Percentiles rank a stretch among this genome's conserved stretches.
Evolutionary conservation across 37 sponge, comb jelly and placozoan genomes (phyloP).

Genomic region (Bolinopsis microptera): DNA sequence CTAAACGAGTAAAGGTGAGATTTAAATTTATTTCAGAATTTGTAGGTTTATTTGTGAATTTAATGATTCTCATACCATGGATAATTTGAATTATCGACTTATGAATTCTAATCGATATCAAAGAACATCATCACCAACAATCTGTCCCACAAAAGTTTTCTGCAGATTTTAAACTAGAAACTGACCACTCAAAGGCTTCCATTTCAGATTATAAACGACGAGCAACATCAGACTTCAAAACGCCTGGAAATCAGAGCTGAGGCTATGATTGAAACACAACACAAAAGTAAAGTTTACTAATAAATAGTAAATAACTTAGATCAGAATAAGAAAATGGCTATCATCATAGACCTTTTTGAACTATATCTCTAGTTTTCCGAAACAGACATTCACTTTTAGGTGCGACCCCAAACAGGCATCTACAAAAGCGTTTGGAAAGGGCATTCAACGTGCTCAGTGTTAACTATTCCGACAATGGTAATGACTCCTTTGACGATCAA

Average conservation of each 20-base stretch:
- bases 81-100: too few relatives aligned
- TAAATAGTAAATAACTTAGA: not conserved
- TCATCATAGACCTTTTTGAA: too few relatives aligned
- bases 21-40: too few relatives aligned
- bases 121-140: too few relatives aligned
- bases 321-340: too few relatives aligned
- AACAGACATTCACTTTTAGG: too few relatives aligned
- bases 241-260: conserved; percentile 49
- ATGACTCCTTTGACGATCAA: conserved; percentile 6
- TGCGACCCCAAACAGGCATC: conserved; percentile 45
- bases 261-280: conserved; percentile 20
- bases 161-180: not conserved
- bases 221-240: conserved; percentile 39
- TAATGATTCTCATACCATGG: too few relatives aligned
- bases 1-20: conserved; percentile 39
- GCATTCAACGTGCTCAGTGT: conserved; percentile 66
- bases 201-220: conserved; percentile 7
- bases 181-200: not conserved
- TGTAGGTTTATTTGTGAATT: too few relatives aligned
- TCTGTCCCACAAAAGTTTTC: not conserved
- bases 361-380: too few relatives aligned
- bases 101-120: too few relatives aligned
- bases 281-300: conserved; percentile 36
- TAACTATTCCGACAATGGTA: not conserved
- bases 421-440: conserved; percentile 46